Conservation (phyloP, 2,113 vertebrate genomes). For the human (Homo sapiens) region DNA sequence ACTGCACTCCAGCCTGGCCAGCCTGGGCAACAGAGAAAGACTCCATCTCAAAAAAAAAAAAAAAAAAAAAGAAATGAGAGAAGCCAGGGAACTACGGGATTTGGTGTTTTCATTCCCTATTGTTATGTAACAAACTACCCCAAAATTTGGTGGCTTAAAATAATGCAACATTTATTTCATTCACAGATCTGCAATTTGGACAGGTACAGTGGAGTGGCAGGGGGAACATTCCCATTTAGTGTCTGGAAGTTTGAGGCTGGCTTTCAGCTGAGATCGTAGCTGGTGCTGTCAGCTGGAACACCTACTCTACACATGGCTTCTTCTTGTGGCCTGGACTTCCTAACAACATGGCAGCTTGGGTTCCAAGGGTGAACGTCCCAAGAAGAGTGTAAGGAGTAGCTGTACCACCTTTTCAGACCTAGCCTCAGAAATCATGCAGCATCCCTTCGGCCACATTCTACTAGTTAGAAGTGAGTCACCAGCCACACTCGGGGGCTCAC, state of each 20-base stretch:
- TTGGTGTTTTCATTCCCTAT: background rate
- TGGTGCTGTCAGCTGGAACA: background rate
- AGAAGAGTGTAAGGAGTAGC: background rate
- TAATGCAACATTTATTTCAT: background rate
- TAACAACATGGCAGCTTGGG: background rate
- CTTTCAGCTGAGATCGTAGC: background rate
- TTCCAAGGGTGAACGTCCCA: background rate
- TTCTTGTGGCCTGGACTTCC: background rate
- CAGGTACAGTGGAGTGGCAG: rapidly evolving
- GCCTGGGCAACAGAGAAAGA: no score
- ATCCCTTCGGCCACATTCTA: background rate
- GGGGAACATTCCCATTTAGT: background rate
- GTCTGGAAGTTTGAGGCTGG: background rate
- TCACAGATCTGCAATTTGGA: background rate
- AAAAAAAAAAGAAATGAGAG: background rate
- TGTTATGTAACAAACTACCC: background rate
- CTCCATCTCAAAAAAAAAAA: no score
- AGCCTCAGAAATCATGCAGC: background rate
- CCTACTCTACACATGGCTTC: background rate
- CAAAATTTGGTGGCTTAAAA: background rate
- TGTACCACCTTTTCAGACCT: background rate
- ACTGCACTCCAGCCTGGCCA: no score
- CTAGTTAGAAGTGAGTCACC: background rate
- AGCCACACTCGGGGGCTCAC: no score
- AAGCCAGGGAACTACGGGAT: background rate